Evolutionary conservation across 2,113 vertebrate genomes (phyloP), one percentile per base, ranked within the genome.

Genomic region (Rostratula benghalensis): DNA sequence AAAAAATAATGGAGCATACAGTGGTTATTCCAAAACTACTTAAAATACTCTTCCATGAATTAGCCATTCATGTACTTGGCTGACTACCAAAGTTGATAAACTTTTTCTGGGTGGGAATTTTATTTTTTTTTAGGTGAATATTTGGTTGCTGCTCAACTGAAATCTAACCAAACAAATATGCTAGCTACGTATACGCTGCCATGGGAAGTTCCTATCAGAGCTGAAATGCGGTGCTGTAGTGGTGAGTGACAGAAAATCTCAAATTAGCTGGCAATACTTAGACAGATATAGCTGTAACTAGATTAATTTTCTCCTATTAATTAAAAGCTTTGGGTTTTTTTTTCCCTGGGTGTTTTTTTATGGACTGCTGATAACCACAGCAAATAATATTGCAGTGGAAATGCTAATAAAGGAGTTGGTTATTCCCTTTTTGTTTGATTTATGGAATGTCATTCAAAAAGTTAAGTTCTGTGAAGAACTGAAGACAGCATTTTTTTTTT

Each of bases 371-470:
- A 54, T 93, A 93, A 87, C 6, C 48, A 70, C 60, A 63, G 87
- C 31, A 97, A 96, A 93, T 77, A n/a, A 81, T 87, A 84, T 37
- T 79, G 48, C 11, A 5, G 41, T 70, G 53, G 83, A 95, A 96
- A 97, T 97, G 87, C 71, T 96, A 87, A 92, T 67, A 88, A 92
- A 83, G 65, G 45, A 95, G 65, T 45, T 37, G 11, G 25, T 82
- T 93, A 75, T 89, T 92, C 3, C 10, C 5, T 83, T 97, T 95
- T 87, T 20, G 22, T 94, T 97, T 95, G 79, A 87, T 95, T 96
- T 96, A 77, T 95, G 64, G 48, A 89, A 60, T 71, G 30, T 94
- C 20, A 63, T 89, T 88, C 33, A 57, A 87, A 90, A 89, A 60
- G 25, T 60, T 82, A 83, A 21, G 3, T 51, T 87, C 50, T 73